Evolutionary conservation across 2,888 invertebrate genomes (phyloP).

Genomic region (Eupithecia subfuscata): DNA sequence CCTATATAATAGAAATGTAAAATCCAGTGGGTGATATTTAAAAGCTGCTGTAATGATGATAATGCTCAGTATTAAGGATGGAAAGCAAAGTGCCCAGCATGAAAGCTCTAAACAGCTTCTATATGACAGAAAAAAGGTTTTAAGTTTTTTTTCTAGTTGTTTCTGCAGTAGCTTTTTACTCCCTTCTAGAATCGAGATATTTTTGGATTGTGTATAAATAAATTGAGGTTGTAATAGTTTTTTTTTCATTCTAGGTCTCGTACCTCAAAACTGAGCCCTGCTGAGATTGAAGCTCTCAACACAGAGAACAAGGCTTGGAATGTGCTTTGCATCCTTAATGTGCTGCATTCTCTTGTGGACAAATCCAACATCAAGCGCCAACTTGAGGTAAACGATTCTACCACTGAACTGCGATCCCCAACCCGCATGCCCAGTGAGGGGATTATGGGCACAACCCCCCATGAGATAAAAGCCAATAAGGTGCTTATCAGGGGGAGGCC

Average conservation of each 20-base stretch:
- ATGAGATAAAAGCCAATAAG: too few species aligned
- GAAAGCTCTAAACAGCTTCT: neutral
- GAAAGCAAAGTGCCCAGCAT: too few species aligned
- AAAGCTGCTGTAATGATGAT: too few species aligned
- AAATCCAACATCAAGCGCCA: slow-evolving; percentile 99
- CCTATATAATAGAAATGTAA: too few species aligned
- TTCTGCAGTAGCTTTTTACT: neutral
- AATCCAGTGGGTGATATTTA: too few species aligned
- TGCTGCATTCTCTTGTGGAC: slow-evolving; percentile 98
- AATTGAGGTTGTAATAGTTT: neutral
- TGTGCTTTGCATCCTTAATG: slow-evolving; percentile 98
- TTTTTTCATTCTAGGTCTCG: slow-evolving; percentile 74
- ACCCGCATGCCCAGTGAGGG: too few species aligned
- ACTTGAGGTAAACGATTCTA: slow-evolving; percentile 87
- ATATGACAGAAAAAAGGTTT: neutral
- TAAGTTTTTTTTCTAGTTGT: neutral
- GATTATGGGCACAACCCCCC: too few species aligned
- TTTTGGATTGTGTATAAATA: neutral
- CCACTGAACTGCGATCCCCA: too few species aligned
- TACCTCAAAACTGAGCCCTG: slow-evolving; percentile 89
- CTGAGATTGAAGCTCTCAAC: slow-evolving; percentile 91
- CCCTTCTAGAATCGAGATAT: neutral
- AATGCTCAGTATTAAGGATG: too few species aligned
- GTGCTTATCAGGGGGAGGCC: too few species aligned
- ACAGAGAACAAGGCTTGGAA: slow-evolving; percentile 97